Evolutionary conservation across 2,888 invertebrate genomes (phyloP).

Genomic region (Theretra japonica): DNA sequence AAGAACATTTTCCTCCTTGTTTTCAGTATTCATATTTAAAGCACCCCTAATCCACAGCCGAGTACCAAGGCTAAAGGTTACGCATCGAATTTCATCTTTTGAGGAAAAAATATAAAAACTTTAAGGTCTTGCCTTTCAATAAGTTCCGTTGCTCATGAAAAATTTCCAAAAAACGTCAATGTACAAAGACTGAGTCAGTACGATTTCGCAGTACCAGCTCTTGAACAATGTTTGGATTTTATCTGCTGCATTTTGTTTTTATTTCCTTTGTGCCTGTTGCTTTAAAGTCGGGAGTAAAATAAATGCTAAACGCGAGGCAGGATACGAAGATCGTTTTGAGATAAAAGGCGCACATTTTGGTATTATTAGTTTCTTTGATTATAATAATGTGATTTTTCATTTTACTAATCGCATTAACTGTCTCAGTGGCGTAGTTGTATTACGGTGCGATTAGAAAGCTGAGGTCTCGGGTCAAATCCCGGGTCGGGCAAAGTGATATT

Average conservation of each 20-base stretch:
- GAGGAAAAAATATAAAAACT: not conserved
- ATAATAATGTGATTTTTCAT: too few relatives aligned
- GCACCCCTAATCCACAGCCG: too few relatives aligned
- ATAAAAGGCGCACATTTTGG: not conserved
- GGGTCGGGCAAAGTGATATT: too few relatives aligned
- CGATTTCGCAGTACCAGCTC: not conserved
- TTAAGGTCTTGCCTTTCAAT: not conserved
- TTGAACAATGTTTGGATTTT: constrained; percentile 13
- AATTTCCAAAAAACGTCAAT: not conserved
- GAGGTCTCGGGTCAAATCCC: too few relatives aligned
- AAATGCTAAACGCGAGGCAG: not conserved
- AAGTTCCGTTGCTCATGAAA: not conserved
- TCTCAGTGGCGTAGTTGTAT: too few relatives aligned
- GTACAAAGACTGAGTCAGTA: not conserved
- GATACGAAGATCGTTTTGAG: not conserved
- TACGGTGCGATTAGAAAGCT: too few relatives aligned
- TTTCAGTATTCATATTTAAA: too few relatives aligned
- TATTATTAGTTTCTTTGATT: not conserved
- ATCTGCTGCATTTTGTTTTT: constrained; percentile 13
- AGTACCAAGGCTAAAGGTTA: not conserved
- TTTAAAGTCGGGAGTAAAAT: constrained; percentile 8
- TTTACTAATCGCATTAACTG: too few relatives aligned
- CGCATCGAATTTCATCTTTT: not conserved
- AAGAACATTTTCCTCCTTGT: too few relatives aligned
- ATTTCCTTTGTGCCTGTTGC: constrained; percentile 15